Conservation (phyloP, 64 coral and sea anemone species). For the Pocillopora damicornis region DNA sequence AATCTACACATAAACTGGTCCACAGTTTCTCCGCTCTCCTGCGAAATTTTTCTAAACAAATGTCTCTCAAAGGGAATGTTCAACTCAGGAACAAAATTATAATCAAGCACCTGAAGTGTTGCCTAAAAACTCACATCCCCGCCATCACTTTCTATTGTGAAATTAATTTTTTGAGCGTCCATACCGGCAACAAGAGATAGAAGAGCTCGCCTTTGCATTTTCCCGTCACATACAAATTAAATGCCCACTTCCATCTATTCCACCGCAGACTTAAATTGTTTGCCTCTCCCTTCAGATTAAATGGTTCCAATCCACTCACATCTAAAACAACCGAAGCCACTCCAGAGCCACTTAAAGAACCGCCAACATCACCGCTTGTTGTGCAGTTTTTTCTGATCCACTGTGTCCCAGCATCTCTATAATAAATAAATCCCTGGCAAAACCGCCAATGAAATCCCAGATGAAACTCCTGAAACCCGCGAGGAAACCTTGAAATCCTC, state of each 20-base stretch:
- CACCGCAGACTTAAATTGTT: background rate
- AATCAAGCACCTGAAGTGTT: slow-evolving; percentile 20
- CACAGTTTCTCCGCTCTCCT: slow-evolving; percentile 18
- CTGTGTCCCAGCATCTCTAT: background rate
- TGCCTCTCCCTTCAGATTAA: slow-evolving; percentile 6
- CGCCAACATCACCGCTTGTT: background rate
- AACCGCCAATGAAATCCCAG: background rate
- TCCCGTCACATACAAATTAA: background rate
- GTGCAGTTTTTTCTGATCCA: background rate
- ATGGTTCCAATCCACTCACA: background rate
- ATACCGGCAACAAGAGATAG: background rate
- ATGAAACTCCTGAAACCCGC: background rate
- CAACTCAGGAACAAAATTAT: slow-evolving; percentile 20
- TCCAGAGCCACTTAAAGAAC: background rate
- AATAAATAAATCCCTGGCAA: background rate
- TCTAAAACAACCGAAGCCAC: slow-evolving; percentile 3
- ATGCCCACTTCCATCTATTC: slow-evolving; percentile 3
- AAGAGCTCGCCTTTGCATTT: background rate
- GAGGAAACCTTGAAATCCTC: background rate
- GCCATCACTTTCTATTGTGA: background rate
- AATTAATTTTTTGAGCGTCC: background rate
- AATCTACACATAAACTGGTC: slow-evolving; percentile 49
- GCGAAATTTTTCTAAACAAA: slow-evolving; percentile 35
- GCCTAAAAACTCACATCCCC: background rate
- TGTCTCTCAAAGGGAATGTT: slow-evolving; percentile 37